Conservation (phyloP, 2,113 vertebrate species). For the Trinectes maculatus region DNA sequence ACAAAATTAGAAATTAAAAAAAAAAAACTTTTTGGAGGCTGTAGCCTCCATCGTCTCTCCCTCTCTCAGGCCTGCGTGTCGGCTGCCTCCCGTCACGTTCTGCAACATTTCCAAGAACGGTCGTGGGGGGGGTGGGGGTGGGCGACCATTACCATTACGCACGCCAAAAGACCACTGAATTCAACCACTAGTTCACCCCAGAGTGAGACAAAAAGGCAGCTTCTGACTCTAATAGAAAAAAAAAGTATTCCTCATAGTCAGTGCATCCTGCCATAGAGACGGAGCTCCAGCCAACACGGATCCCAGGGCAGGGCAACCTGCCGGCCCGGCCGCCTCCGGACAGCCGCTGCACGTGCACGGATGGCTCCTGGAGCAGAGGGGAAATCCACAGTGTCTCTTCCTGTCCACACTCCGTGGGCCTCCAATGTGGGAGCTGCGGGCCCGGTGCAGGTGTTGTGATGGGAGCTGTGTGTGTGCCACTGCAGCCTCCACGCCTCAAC, state of each 20-base stretch:
- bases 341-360: constrained; percentile 26
- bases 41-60: constrained; percentile 38
- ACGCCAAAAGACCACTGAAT: constrained; percentile 38
- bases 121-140: constrained; percentile 4
- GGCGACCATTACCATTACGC: constrained; percentile 54
- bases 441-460: constrained; percentile 65
- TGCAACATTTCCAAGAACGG: constrained; percentile 47
- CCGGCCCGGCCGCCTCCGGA: constrained; percentile 31
- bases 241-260: constrained; percentile 20
- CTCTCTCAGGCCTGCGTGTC: constrained; percentile 46
- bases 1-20: too few relatives aligned
- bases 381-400: constrained; percentile 54
- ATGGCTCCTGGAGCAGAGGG: constrained; percentile 46
- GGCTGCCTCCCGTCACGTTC: constrained; percentile 26
- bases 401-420: constrained; percentile 50
- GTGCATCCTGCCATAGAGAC: constrained; percentile 23
- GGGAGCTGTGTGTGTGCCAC: constrained; percentile 64
- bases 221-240: constrained; percentile 14
- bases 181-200: constrained; percentile 34
- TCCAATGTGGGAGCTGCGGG: constrained; percentile 56
- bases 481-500: constrained; percentile 71
- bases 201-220: constrained; percentile 16
- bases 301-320: constrained; percentile 23
- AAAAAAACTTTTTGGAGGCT: constrained; percentile 15
- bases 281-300: constrained; percentile 16